Evolutionary conservation across 2,888 invertebrate species (phyloP).

Genomic region (Clepsis dumicolana): DNA sequence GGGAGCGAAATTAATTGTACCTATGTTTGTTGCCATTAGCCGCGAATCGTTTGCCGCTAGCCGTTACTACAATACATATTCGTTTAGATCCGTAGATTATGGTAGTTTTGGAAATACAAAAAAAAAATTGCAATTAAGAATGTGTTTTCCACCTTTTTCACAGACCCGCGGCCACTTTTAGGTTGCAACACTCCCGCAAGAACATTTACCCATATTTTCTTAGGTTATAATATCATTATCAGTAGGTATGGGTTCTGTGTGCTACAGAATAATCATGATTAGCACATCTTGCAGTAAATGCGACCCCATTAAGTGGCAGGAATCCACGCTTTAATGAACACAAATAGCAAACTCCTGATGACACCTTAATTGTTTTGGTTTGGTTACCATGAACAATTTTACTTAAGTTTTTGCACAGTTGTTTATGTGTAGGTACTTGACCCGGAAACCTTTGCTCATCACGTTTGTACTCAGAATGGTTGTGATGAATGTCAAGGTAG

Average conservation of each 20-base stretch:
- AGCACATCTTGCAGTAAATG: no score
- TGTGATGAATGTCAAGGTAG: conserved; percentile 26
- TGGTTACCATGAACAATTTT: background rate
- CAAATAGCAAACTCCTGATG: background rate
- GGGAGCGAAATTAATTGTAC: conserved; percentile 27
- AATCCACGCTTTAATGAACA: no score
- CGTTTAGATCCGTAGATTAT: background rate
- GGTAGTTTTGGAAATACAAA: background rate
- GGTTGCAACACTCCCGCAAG: no score
- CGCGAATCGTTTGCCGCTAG: conserved; percentile 1
- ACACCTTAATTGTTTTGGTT: background rate
- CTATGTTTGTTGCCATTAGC: conserved; percentile 25
- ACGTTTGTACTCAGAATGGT: conserved; percentile 17
- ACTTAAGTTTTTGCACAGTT: background rate
- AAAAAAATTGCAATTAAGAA: no score
- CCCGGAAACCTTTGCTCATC: conserved; percentile 15
- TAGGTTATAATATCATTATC: no score
- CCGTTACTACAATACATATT: conserved; percentile 12
- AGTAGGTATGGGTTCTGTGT: no score
- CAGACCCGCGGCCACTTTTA: background rate
- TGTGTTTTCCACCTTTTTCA: background rate
- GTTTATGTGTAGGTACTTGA: conserved; percentile 14
- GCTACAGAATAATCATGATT: no score
- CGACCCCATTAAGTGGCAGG: no score
- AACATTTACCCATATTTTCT: no score